A percentile compares a stretch with the other conserved stretches of the same genome.
phyloP scores from a whole-genome alignment of 2,113 vertebrate species.

The Phoenicopterus ruber region DNA sequence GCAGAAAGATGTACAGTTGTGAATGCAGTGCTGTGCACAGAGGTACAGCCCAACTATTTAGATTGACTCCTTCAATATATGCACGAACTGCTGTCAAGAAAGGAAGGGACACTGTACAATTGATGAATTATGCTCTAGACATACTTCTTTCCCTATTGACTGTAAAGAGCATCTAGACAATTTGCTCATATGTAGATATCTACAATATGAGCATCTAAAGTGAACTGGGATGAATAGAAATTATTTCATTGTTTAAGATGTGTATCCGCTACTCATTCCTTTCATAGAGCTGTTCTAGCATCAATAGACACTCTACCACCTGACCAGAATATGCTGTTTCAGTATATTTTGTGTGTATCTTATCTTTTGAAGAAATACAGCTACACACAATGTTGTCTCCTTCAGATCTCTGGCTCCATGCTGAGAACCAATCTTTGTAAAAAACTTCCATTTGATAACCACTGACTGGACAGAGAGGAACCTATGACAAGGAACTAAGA shows the following conservation, averaged over 20 bases:
- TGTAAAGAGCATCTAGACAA: neutral
- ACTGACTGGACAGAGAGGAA: neutral
- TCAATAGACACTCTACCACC: fast-evolving
- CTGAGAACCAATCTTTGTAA: neutral
- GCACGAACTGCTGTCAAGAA: neutral
- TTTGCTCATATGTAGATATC: neutral
- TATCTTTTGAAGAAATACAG: neutral
- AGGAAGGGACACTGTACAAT: neutral
- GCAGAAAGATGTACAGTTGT: neutral
- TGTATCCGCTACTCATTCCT: neutral
- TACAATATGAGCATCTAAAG: neutral
- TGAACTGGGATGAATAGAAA: neutral
- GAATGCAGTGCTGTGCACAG: neutral
- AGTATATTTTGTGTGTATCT: neutral
- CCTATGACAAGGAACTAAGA: neutral
- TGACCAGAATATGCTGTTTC: neutral
- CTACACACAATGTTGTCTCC: neutral
- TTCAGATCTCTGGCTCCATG: neutral
- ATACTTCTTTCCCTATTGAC: neutral
- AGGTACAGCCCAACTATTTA: neutral
- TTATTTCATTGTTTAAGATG: neutral
- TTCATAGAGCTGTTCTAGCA: neutral
- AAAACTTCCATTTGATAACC: neutral
- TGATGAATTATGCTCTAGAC: neutral
- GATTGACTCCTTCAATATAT: neutral